phyloP scores from a whole-genome alignment of 2,113 vertebrate species.

The Oncorhynchus mykiss region DNA sequence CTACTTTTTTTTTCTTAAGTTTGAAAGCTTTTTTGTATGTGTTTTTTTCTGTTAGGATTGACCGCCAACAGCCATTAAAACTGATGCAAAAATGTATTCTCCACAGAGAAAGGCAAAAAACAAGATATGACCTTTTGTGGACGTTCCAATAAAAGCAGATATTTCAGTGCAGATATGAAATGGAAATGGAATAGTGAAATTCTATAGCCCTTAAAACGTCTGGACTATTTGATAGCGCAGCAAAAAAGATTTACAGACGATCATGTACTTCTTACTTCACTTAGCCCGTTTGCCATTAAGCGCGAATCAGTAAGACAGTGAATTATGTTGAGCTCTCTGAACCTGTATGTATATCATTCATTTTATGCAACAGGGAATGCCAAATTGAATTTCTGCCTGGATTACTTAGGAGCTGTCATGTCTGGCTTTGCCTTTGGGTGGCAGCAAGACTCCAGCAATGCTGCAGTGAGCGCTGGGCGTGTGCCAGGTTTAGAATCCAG shows the following conservation, averaged over 20 bases:
- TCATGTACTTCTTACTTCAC: constrained; percentile 2
- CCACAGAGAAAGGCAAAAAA: background rate
- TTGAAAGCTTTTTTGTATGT: background rate
- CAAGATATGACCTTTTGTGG: background rate
- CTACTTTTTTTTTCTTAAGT: background rate
- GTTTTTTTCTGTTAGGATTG: background rate
- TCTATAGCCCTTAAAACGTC: background rate
- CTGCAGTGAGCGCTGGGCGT: background rate
- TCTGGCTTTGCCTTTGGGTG: constrained; percentile 55
- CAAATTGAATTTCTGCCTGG: background rate
- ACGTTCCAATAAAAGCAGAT: background rate
- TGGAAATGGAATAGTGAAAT: background rate
- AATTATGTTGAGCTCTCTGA: background rate
- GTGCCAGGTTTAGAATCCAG: background rate
- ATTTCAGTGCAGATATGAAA: too few species aligned
- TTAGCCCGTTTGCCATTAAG: background rate
- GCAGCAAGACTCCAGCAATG: constrained; percentile 59
- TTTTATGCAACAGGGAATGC: background rate
- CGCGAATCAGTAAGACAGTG: background rate
- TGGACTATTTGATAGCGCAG: background rate
- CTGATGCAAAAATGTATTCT: background rate
- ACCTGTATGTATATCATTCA: background rate
- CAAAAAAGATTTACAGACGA: background rate
- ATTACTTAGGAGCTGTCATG: constrained; percentile 29
- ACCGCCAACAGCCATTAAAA: background rate